A percentile compares a stretch with the other conserved stretches of the same genome.
These are phyloP conservation scores for Fulmarus glacialis DNA, from an alignment of 2,113 vertebrate species.

Conservation along the genomic window DNA sequence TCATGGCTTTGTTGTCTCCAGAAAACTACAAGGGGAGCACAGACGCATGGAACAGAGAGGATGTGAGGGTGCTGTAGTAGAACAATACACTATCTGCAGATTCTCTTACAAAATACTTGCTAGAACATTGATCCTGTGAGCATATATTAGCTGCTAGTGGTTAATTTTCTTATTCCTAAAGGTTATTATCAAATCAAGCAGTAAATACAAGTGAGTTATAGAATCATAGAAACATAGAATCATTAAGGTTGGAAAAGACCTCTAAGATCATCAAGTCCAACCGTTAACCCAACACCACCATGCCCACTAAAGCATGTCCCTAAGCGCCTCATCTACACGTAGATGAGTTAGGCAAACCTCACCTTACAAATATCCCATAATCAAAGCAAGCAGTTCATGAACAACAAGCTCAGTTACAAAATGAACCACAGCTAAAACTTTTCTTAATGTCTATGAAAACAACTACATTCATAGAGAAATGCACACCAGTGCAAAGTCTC, in stretches of 20 bases:
- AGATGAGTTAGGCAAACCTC: neutral
- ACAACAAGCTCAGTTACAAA: neutral
- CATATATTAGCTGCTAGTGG: neutral
- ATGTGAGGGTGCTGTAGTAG: neutral
- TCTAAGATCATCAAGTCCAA: too few relatives aligned
- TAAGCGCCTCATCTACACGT: too few relatives aligned
- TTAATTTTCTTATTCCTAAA: neutral
- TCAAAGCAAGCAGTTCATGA: neutral
- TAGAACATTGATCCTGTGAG: neutral
- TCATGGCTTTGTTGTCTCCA: neutral
- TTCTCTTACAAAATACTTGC: neutral
- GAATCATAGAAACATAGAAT: too few relatives aligned
- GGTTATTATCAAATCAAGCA: neutral
- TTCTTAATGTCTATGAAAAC: neutral
- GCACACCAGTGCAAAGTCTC: neutral
- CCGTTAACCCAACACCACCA: too few relatives aligned
- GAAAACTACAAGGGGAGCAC: neutral
- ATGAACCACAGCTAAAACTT: neutral
- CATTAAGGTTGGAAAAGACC: too few relatives aligned
- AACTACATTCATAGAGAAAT: neutral
- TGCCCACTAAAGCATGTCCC: too few relatives aligned
- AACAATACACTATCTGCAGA: neutral
- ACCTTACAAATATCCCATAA: neutral
- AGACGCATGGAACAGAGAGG: neutral
- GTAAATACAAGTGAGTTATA: neutral